Evolutionary conservation across 2,888 invertebrate species (phyloP).

Genomic region (Cacoxenus indagator): DNA sequence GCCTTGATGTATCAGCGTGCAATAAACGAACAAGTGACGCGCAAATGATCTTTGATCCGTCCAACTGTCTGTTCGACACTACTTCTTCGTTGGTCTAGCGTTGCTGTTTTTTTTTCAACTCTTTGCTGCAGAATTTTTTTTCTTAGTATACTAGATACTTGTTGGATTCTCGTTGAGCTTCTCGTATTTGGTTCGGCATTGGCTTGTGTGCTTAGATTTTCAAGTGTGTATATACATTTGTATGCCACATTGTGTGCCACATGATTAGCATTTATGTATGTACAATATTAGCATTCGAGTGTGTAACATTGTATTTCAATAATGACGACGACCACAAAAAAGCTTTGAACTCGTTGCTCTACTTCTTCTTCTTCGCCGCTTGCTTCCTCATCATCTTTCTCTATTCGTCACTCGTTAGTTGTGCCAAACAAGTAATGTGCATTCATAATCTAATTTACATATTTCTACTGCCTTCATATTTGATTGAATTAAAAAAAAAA

Average conservation of each 20-base stretch:
- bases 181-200: background rate
- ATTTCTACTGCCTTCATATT: conserved; percentile 16
- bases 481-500: conserved; percentile 2
- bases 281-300: background rate
- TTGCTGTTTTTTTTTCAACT: background rate
- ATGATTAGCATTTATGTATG: no score
- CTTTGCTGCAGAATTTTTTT: background rate
- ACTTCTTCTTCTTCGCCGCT: background rate
- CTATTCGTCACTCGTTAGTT: background rate
- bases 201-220: background rate
- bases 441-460: conserved; percentile 32
- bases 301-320: background rate
- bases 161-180: background rate
- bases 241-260: no score
- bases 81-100: background rate
- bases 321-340: background rate
- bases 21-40: background rate
- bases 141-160: background rate
- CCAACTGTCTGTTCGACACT: background rate
- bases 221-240: background rate
- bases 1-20: background rate
- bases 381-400: background rate
- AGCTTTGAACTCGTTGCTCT: no score
- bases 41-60: background rate
- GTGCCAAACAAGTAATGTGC: conserved; percentile 32